Percentiles rank a stretch among this genome's conserved stretches.
These are phyloP conservation scores for Alexandromys fortis DNA, from an alignment of 2,113 vertebrate genomes.

Conservation along the genomic window DNA sequence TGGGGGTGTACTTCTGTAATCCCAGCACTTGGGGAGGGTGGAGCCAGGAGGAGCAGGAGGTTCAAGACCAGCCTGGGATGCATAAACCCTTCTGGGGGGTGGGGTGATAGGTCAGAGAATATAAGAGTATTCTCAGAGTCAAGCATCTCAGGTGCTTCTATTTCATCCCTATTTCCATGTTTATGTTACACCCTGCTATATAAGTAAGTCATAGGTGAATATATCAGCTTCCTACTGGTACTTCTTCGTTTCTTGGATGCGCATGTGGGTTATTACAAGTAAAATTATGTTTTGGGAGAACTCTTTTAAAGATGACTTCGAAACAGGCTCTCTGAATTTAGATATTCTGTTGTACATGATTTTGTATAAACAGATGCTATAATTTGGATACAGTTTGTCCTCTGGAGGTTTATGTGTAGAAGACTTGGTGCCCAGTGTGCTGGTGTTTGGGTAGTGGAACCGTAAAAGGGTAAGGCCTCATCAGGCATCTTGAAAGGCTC, in stretches of 20 bases:
- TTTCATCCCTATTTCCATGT: background rate
- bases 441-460: background rate
- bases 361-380: background rate
- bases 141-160: background rate
- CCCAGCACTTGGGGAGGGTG: background rate
- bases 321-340: background rate
- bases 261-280: constrained; percentile 4
- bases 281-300: constrained; percentile 30
- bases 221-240: background rate
- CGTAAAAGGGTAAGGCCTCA: background rate
- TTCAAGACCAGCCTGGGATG: background rate
- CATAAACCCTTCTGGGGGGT: no score
- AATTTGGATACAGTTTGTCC: background rate
- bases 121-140: background rate
- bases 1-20: background rate
- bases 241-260: background rate
- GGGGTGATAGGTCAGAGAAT: background rate
- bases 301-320: constrained; percentile 29
- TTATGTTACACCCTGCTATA: no score
- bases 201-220: background rate
- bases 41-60: no score
- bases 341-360: background rate
- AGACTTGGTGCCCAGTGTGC: background rate
- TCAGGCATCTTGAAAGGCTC: background rate
- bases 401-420: background rate